Evolutionary conservation across 2,888 invertebrate species (phyloP).

Genomic region (Chrysolina haemoptera): DNA sequence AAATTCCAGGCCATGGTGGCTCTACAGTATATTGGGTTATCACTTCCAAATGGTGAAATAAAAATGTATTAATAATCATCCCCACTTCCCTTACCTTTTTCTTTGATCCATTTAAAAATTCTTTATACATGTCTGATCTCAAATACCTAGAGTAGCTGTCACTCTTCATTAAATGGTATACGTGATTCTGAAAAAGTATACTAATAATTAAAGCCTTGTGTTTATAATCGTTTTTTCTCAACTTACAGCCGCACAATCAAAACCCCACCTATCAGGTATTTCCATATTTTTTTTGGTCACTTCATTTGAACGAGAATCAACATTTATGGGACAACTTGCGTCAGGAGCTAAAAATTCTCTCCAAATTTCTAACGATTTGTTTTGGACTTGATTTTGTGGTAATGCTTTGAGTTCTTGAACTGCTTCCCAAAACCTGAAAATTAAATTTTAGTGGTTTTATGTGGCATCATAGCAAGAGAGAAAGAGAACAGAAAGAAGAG

Average conservation of each 20-base stretch:
- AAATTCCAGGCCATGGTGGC: too few species aligned
- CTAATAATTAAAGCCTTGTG: neutral
- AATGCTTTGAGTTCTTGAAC: slow-evolving; percentile 93
- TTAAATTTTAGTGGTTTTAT: neutral
- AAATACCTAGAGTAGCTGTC: slow-evolving; percentile 98
- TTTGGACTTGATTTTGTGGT: slow-evolving; percentile 87
- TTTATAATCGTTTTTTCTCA: neutral
- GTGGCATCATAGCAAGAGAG: neutral
- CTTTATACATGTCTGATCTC: slow-evolving; percentile 99
- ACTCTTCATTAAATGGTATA: slow-evolving; percentile 99
- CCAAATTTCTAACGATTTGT: slow-evolving; percentile 90
- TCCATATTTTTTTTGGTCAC: slow-evolving; percentile 85
- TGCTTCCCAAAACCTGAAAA: slow-evolving; percentile 91
- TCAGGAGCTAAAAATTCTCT: slow-evolving; percentile 93
- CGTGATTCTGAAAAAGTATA: slow-evolving; percentile 84
- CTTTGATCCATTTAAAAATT: slow-evolving; percentile 94
- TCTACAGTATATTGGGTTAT: neutral
- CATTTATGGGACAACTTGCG: slow-evolving; percentile 97
- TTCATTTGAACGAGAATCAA: slow-evolving; percentile 94
- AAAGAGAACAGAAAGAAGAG: too few species aligned
- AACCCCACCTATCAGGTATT: slow-evolving; percentile 92
- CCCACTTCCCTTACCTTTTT: slow-evolving; percentile 84
- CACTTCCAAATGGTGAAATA: too few species aligned
- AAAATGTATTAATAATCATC: too few species aligned
- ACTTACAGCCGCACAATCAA: slow-evolving; percentile 95